These are phyloP conservation scores for Agapostemon virescens DNA, from an alignment of 2,888 invertebrate species.

Conservation along the genomic window DNA sequence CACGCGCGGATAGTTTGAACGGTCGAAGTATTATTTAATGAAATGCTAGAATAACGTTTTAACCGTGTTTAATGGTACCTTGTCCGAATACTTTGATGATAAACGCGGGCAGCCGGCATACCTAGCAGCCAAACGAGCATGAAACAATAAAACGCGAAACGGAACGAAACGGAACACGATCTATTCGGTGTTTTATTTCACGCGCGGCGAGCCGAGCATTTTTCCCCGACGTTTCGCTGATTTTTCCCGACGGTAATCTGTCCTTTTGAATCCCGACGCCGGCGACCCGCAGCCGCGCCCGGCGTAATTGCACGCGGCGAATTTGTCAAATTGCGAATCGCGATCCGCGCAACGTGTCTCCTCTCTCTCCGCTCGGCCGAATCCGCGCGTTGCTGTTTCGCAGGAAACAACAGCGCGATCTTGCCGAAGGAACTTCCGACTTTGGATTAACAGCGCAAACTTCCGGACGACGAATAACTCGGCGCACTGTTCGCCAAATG, in stretches of 20 bases:
- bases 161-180: neutral
- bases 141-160: conserved; percentile 6
- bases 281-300: neutral
- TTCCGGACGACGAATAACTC: neutral
- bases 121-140: conserved; percentile 20
- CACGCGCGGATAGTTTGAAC: too few relatives aligned
- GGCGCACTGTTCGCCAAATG: neutral
- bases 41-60: neutral
- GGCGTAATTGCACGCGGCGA: conserved; percentile 45
- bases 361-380: neutral
- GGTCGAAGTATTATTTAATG: too few relatives aligned
- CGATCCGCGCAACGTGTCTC: neutral
- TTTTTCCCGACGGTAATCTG: conserved; percentile 40
- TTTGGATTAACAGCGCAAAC: neutral
- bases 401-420: neutral
- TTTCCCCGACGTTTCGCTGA: conserved; percentile 18
- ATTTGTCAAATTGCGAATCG: conserved; percentile 49
- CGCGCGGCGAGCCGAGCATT: conserved; percentile 1
- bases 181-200: conserved; percentile 37
- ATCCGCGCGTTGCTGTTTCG: neutral
- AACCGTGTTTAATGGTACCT: neutral
- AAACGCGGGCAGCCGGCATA: too few relatives aligned
- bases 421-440: neutral
- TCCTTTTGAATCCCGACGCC: conserved; percentile 41
- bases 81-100: neutral